Evolutionary conservation across 2,888 invertebrate genomes (phyloP).

Genomic region (Pantelozetes paolii): DNA sequence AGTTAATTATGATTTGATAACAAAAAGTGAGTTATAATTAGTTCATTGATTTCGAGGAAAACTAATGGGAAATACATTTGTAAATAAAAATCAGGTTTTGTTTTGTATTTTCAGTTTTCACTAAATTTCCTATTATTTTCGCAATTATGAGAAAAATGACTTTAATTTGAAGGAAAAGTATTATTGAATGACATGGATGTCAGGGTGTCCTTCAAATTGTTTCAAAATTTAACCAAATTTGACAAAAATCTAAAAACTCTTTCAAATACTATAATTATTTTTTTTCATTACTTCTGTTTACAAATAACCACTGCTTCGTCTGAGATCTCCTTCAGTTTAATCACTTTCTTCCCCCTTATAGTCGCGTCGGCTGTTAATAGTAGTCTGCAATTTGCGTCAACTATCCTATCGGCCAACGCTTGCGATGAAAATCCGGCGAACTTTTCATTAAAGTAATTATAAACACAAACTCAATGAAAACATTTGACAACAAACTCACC

Average conservation of each 20-base stretch:
- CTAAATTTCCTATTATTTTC: too few species aligned
- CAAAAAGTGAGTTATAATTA: too few species aligned
- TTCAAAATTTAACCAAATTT: neutral
- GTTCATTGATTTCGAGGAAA: too few species aligned
- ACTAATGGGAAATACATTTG: too few species aligned
- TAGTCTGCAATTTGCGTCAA: constrained; percentile 80
- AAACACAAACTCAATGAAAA: neutral
- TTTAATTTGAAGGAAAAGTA: too few species aligned
- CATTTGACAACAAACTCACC: constrained; percentile 60
- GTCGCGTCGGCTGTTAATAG: constrained; percentile 71
- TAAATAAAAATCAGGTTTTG: too few species aligned
- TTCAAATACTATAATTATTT: neutral
- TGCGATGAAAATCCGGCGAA: constrained; percentile 96
- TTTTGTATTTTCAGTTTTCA: too few species aligned
- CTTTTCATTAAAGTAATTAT: constrained; percentile 56
- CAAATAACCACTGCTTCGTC: constrained; percentile 62
- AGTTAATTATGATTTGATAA: too few species aligned
- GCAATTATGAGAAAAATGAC: too few species aligned
- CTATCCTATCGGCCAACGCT: constrained; percentile 83
- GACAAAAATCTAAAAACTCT: neutral
- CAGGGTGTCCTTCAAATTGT: too few species aligned
- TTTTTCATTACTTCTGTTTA: constrained; percentile 46
- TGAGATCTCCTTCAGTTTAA: constrained; percentile 80
- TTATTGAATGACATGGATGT: too few species aligned
- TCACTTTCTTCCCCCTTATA: constrained; percentile 87